phyloP scores from a whole-genome alignment of 2,113 vertebrate genomes.

The Dermatemys mawii region DNA sequence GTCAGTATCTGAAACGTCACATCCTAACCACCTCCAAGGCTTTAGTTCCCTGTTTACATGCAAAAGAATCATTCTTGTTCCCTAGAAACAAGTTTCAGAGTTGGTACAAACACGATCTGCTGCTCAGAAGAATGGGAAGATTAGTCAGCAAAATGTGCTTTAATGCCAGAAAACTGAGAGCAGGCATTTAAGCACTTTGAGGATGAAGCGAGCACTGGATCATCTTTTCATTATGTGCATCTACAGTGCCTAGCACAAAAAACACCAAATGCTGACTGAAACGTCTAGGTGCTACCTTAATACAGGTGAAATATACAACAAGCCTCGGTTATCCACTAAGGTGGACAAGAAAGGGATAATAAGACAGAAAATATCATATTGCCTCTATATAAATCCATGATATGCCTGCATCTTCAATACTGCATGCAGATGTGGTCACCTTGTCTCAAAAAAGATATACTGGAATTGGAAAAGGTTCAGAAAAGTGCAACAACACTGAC shows the following conservation, averaged over 20 bases:
- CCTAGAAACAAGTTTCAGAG: conserved; percentile 36
- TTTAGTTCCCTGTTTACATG: background rate
- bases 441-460: too few relatives aligned
- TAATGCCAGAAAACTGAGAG: background rate
- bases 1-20: background rate
- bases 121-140: conserved; percentile 42
- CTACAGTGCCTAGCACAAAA: background rate
- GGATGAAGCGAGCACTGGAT: too few relatives aligned
- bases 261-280: background rate
- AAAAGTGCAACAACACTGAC: too few relatives aligned
- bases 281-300: background rate
- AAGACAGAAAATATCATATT: too few relatives aligned
- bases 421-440: too few relatives aligned
- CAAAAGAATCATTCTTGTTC: background rate
- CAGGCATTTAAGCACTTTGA: background rate
- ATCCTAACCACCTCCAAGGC: background rate
- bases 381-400: too few relatives aligned
- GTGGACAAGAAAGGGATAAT: too few relatives aligned
- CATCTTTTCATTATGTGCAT: background rate
- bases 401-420: too few relatives aligned
- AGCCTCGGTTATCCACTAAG: background rate
- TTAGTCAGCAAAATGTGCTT: conserved; percentile 25
- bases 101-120: conserved; percentile 22
- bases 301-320: background rate
- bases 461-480: too few relatives aligned